Evolutionary conservation across 2,113 vertebrate genomes (phyloP), one percentile per base, ranked within the genome.

Genomic region (Struthidea cinerea): DNA sequence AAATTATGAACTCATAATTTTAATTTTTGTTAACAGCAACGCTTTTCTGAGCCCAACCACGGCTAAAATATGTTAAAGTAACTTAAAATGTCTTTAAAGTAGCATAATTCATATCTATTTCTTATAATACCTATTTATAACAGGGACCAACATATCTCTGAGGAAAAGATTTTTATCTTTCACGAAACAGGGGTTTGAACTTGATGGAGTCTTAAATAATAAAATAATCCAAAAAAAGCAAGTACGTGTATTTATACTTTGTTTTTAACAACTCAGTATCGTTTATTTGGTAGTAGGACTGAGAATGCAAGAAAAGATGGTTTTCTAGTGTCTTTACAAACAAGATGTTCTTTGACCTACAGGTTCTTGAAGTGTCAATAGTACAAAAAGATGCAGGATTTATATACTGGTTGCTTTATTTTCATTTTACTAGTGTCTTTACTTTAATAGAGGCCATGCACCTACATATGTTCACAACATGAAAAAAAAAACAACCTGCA

Each of bases 381-480:
- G 8, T 9, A 46, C 10, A 37, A 41, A 71, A 81, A 83, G 16
- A 27, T 18, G 61, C 1, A 22, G 24, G 28, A 81, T 56, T 59
- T 44, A 50, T 7, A 50, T 4, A 44, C 4, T 41, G 13, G 16
- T 65, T 64, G 6, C 14, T 77, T 91, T 65, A 44, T 50, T 82
- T 75, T 71, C 3, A 49, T 63, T 87, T 82, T 73, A 60, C 14
- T 16, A 7, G 5, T 46, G 82, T 80, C 26, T 65, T 57, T 67
- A 44, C 23, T 61, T 65, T 64, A 56, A 24, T 7, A 65, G 22
- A 16, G 13, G 23, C 21, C 28, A 59, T 15, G 42, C 3, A 57
- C 24, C n/a, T 56, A 77, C 3, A 6, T 15, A 47, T 0, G 0
- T 35, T 59, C 37, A 44, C 8, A 70, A n/a, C 1, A 33, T 3